Base-by-base conservation (phyloP, 2,113 vertebrate species). In the Echinops telfairi region DNA sequence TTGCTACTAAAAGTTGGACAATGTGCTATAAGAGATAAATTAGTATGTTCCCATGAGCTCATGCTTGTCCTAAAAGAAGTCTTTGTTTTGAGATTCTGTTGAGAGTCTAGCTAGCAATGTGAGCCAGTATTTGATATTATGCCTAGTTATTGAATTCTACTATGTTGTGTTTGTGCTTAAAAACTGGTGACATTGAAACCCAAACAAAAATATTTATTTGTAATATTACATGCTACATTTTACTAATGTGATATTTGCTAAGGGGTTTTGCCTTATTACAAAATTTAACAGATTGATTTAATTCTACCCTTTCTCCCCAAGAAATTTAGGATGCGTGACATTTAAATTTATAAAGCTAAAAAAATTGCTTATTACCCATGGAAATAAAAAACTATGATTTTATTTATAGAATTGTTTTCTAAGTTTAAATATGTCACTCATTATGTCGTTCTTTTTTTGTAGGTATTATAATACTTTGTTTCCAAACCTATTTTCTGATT, bases 31-130 rank as follows among this genome's bases (percentile, higher is more conserved):
- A 84, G 64, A 95, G 88, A 89, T 92, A 75, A 94, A 88, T 90
- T 47, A 83, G 86, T 86, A 47, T 88, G 93, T 90, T 96, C 95
- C 95, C 95, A 97, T 97, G 96, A 96, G 81, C 95, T 94, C 96
- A 95, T 95, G 83, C 66, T 88, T 92, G 88, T 95, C 29, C 76
- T 95, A 58, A 96, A 96, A 90, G 92, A 36, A 83, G 84, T 86
- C 96, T 97, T 97, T 97, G 97, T 97, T 62, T 86, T 73, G 47
- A 91, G 83, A 75, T 89, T 81, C 43, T 93, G 25, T 66, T 84
- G 82, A 71, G 76, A 83, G 27, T 76, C 53, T 47, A 53, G 43
- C 80, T 90, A 53, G 36, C 6, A 36, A 1, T 71, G 40, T 76
- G 57, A 58, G 47, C 83, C 88, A 81, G 17, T 90, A 68, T 94